phyloP scores from a whole-genome alignment of 2,797 vertebrate species.

The Vultur gryphus region DNA sequence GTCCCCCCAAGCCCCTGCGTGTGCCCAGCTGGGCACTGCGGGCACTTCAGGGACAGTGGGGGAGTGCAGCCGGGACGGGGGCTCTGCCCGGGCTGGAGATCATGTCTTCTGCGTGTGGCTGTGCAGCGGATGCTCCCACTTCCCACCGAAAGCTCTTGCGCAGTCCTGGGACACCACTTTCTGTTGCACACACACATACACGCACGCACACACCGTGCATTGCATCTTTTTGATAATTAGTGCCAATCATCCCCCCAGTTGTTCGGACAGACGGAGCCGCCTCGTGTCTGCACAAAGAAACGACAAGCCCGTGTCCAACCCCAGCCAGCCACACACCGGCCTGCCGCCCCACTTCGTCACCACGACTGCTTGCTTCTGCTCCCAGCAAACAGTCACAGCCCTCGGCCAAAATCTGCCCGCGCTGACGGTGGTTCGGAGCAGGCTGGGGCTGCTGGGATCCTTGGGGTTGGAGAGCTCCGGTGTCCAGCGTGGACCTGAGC shows the following conservation, averaged over 20 bases:
- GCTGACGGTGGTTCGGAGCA: rapidly evolving
- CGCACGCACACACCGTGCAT: rapidly evolving
- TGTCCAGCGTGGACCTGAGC: neutral
- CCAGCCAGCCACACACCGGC: rapidly evolving
- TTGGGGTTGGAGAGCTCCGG: rapidly evolving
- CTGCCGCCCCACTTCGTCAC: rapidly evolving
- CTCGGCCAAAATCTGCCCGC: rapidly evolving
- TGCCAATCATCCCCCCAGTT: neutral
- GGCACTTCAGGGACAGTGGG: neutral
- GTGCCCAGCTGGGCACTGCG: neutral
- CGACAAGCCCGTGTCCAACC: neutral
- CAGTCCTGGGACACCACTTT: neutral
- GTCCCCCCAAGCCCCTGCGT: neutral
- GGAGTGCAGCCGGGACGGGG: rapidly evolving
- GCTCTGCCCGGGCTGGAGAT: neutral
- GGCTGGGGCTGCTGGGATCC: neutral
- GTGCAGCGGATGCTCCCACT: neutral
- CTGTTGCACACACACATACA: rapidly evolving
- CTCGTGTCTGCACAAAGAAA: neutral
- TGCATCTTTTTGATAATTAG: neutral
- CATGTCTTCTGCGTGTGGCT: rapidly evolving
- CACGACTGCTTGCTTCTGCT: rapidly evolving
- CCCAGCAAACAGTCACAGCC: neutral
- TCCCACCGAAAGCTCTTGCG: rapidly evolving
- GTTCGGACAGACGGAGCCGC: neutral